These are phyloP conservation scores for Lophura swinhoii DNA, from an alignment of 2,797 vertebrate species.

Conservation along the genomic window DNA sequence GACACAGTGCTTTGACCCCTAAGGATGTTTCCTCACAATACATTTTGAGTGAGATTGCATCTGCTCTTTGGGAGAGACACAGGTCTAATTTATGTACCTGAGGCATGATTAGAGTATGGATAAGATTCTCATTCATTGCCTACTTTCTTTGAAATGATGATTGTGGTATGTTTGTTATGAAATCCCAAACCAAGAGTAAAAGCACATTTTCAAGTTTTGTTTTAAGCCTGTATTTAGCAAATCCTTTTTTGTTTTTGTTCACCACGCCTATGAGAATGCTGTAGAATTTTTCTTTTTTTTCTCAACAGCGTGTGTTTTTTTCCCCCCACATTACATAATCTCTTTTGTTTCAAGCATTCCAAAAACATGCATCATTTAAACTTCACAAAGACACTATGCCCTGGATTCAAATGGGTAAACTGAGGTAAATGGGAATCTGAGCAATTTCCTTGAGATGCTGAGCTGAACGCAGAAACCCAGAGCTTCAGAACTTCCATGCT, in stretches of 20 bases:
- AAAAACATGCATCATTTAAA: background rate
- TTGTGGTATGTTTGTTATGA: background rate
- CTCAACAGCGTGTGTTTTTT: background rate
- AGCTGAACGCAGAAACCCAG: background rate
- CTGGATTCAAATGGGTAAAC: background rate
- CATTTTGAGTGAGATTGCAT: slow-evolving; percentile 9
- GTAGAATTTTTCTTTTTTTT: background rate
- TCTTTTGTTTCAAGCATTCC: background rate
- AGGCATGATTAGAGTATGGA: slow-evolving; percentile 4
- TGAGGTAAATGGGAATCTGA: background rate
- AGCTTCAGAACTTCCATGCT: background rate
- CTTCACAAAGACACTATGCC: background rate
- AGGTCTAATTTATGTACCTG: slow-evolving; percentile 56
- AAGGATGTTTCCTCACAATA: background rate
- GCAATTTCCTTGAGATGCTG: background rate
- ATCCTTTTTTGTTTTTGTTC: background rate
- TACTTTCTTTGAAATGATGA: slow-evolving; percentile 28
- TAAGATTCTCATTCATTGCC: slow-evolving; percentile 24
- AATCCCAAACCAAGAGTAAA: slow-evolving; percentile 5
- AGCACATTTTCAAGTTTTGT: slow-evolving; percentile 24
- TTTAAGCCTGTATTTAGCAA: background rate
- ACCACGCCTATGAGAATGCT: background rate
- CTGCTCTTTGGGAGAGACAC: slow-evolving; percentile 14
- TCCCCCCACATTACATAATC: background rate
- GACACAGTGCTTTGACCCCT: background rate